Evolutionary conservation across 2,113 vertebrate genomes (phyloP).

Genomic region (Columbina picui): DNA sequence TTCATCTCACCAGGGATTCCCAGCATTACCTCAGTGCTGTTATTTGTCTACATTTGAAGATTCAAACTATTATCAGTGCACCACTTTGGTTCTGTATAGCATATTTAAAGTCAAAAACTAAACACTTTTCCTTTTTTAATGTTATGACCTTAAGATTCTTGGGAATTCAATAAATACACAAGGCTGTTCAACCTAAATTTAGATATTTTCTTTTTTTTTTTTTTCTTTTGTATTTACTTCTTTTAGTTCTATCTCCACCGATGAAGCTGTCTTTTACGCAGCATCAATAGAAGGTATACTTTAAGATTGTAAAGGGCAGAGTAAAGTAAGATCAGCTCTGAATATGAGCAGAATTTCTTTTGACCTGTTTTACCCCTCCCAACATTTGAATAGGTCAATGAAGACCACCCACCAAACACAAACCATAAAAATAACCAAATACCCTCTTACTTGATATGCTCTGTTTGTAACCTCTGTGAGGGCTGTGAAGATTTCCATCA

Average conservation of each 20-base stretch:
- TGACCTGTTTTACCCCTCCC: neutral
- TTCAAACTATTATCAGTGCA: neutral
- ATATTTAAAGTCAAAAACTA: neutral
- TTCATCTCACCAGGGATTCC: conserved; percentile 2
- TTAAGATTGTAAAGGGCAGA: neutral
- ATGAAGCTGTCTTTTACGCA: neutral
- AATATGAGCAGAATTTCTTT: neutral
- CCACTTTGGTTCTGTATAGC: neutral
- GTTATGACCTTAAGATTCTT: neutral
- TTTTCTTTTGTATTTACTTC: neutral
- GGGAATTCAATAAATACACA: neutral
- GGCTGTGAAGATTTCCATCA: neutral
- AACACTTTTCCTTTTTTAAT: neutral
- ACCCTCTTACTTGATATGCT: neutral
- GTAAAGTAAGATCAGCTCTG: neutral
- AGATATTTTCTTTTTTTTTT: neutral
- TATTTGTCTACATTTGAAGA: neutral
- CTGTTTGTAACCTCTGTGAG: neutral
- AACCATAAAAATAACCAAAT: neutral
- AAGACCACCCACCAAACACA: neutral
- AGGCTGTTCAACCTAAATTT: neutral
- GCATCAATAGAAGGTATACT: neutral
- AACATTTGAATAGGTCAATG: neutral
- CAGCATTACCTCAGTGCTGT: neutral
- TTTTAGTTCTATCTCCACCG: neutral